Conservation (phyloP, 2,888 invertebrate genomes). For the Plusia festucae region DNA sequence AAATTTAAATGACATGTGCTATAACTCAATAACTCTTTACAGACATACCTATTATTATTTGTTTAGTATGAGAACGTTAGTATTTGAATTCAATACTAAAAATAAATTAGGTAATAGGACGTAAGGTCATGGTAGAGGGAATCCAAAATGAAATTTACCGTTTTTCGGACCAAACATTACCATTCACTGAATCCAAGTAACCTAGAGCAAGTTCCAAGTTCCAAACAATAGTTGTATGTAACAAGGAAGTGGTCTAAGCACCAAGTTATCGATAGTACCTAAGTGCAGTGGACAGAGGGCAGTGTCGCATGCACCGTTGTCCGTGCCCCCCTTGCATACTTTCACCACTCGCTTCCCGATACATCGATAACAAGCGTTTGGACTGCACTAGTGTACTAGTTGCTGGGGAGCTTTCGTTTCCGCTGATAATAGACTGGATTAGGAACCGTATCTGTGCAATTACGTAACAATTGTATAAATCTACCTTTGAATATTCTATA, state of each 20-base stretch:
- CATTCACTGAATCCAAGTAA: conserved; percentile 29
- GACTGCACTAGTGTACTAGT: conserved; percentile 64
- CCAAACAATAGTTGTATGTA: conserved; percentile 56
- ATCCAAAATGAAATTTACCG: neutral
- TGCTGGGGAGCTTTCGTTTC: conserved; percentile 56
- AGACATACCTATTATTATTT: neutral
- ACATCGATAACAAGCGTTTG: conserved; percentile 74
- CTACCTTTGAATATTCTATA: conserved; percentile 20
- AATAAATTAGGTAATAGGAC: neutral
- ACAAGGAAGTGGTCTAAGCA: conserved; percentile 59
- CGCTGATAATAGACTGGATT: conserved; percentile 52
- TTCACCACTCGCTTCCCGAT: conserved; percentile 83
- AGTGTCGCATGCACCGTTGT: conserved; percentile 82
- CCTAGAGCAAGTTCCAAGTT: conserved; percentile 52
- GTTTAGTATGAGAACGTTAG: neutral
- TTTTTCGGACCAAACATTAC: conserved; percentile 20
- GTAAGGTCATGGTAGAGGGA: neutral
- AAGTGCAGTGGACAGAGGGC: conserved; percentile 81
- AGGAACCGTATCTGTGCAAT: conserved; percentile 39
- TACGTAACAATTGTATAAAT: conserved; percentile 30
- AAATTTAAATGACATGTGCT: neutral
- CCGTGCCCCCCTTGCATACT: conserved; percentile 84
- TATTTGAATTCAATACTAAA: conserved; percentile 1
- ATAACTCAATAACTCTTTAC: neutral
- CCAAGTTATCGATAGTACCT: conserved; percentile 59